Evolutionary conservation across 2,888 invertebrate species (phyloP), one percentile per base, ranked within the genome.

Genomic region (Hemicrepidius hirtus): DNA sequence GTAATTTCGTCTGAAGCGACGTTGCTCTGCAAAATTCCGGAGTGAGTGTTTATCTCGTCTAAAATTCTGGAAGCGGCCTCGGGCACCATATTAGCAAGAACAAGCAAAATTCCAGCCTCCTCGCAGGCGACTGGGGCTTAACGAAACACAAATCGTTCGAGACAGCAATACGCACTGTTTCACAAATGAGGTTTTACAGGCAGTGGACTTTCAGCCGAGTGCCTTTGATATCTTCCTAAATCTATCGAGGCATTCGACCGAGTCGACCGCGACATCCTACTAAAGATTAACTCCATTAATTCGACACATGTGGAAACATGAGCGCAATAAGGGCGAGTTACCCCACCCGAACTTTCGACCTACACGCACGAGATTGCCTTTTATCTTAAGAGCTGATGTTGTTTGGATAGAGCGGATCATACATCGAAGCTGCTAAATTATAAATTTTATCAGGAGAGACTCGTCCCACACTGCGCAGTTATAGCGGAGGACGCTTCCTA

Each of bases 201-300:
- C 57, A 44, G 21, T 57, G 55, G 67, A 68, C 60, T 44, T 68
- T 68, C 41, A 49, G 59, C 20, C 49, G 46, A 59, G 28, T 49
- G 57, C 59, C 68, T 68, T 68, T 50, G 68, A 68, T 67, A 67
- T 67, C 67, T 49, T 37, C 62, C 50, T 41, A 53, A 68, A 62
- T 62, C 46, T 49, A 50, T 53, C 37, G 18, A 60, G 62, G 41
- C 53, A 40, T 62, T 50, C 49, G 60, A 20, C 13, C 32, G 35
- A 40, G 50, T 37, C 50, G 37, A 55, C 53, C 55, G 53, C 53
- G 55, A 55, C 46, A 44, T 46, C 40, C 46, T 37, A 59, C 53
- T 60, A 50, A 64, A 64, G 64, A 49, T 62, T 62, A 62, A 71
- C 60, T 66, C 62, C 49, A 55, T 71, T 71, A 66, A 71, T 66